Percentiles rank a stretch among this genome's conserved stretches.
These are phyloP conservation scores for Drosophila triauraria DNA, from an alignment of 1,140 invertebrate species.

Conservation along the genomic window DNA sequence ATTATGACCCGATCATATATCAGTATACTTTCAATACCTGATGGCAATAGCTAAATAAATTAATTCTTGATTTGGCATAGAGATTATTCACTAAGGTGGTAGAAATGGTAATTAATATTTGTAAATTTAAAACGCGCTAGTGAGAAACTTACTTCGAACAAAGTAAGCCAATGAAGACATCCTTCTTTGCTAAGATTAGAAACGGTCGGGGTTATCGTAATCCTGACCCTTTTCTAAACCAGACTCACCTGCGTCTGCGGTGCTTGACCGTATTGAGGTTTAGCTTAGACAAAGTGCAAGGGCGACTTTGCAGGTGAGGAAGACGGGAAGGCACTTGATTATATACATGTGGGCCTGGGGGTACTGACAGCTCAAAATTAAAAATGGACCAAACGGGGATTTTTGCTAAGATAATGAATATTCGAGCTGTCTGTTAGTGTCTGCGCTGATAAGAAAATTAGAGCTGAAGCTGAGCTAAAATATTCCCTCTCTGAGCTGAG, in stretches of 20 bases:
- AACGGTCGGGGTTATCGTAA: not conserved
- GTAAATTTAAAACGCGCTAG: not conserved
- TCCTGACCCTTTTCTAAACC: not conserved
- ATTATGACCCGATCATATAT: slow-evolving; percentile 11
- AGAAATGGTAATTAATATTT: not conserved
- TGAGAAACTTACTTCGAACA: not conserved
- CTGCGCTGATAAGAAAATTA: slow-evolving; percentile 25
- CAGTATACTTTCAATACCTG: slow-evolving; percentile 7
- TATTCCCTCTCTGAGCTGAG: not conserved
- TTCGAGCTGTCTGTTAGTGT: slow-evolving; percentile 19
- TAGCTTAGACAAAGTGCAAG: not conserved
- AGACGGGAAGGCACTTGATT: slow-evolving; percentile 7
- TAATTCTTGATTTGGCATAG: slow-evolving; percentile 13
- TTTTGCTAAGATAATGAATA: slow-evolving; percentile 11
- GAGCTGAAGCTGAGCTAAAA: not conserved
- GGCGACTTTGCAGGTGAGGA: not conserved
- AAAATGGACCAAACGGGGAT: slow-evolving; percentile 13
- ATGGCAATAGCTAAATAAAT: slow-evolving; percentile 7
- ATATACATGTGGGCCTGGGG: slow-evolving; percentile 11
- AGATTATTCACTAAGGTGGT: slow-evolving; percentile 29
- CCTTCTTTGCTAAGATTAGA: no score
- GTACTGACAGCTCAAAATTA: slow-evolving; percentile 6
- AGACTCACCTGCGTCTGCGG: slow-evolving; percentile 15
- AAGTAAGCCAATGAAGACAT: not conserved
- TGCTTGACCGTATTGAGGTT: not conserved